Base-by-base conservation (phyloP, 2,113 vertebrate species). In the Grammomys dolichurus region DNA sequence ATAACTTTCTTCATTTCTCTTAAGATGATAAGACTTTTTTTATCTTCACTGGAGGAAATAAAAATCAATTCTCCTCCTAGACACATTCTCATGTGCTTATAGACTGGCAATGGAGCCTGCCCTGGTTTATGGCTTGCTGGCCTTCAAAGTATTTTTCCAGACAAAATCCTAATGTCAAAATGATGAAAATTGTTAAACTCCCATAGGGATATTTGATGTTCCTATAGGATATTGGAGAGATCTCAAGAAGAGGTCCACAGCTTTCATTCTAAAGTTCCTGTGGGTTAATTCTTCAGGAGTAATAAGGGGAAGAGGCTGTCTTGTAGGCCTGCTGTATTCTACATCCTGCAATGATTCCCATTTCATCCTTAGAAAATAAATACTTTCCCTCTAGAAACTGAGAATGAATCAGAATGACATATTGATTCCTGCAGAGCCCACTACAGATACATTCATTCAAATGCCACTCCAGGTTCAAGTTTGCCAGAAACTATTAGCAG, bases 341-440 rank as follows among this genome's bases (percentile, higher is more conserved):
- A 78, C 19, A 36, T 13, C 4, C 70, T 92, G 63, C 91, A 93
- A 96, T 80, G 72, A 92, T 75, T 93, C 76, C 67, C 85, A 93
- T 92, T 97, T 97, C 65, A 31, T 93, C 60, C 86, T 93, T 92
- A 95, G 93, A 94, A 97, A 97, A 97, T 95, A 96, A 98, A 97
- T 96, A 92, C 77, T 96, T 87, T 92, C 91, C 65, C 93, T 95
- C 70, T 69, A 87, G 93, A 95, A 96, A 94, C 63, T 43, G 75
- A 95, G 89, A 96, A 92, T 96, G 87, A 97, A 96, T 97, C 92
- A 96, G 95, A 96, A 95, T 96, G 90, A 96, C 86, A 97, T 95
- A 95, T 82, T 92, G 95, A 97, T 97, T 96, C 84, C 89, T 92
- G 26, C 65, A 90, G 95, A 96, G 81, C 67, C 85, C 92, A 93